Conservation (phyloP, 2,113 vertebrate species). For the Thoracochromis brauschi region DNA sequence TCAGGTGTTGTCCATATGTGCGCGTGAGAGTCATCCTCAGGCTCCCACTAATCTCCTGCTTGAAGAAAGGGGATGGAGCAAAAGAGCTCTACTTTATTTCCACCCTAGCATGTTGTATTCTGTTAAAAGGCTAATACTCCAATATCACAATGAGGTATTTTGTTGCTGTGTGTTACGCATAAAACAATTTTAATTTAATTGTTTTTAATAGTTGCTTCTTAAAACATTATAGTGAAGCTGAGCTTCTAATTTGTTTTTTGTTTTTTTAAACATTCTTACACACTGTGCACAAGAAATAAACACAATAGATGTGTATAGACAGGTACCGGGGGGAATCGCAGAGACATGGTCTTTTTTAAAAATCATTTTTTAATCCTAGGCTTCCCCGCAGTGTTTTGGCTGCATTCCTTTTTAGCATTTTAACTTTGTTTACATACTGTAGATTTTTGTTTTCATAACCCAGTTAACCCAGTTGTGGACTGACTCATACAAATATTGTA, state of each 20-base stretch:
- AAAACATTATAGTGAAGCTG: neutral
- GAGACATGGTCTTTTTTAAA: neutral
- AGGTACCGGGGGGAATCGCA: neutral
- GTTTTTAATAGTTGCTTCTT: neutral
- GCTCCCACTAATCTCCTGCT: constrained; percentile 7
- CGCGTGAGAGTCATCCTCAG: neutral
- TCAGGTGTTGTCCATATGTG: constrained; percentile 55
- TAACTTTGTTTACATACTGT: neutral
- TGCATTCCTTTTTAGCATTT: neutral
- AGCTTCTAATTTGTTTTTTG: neutral
- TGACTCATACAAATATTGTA: constrained; percentile 6
- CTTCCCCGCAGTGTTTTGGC: neutral
- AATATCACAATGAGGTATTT: neutral
- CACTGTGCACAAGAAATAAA: neutral
- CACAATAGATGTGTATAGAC: neutral
- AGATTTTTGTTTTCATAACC: constrained; percentile 22
- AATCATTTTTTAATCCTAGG: neutral
- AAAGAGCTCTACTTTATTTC: neutral
- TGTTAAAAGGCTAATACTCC: neutral
- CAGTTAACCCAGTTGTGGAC: neutral
- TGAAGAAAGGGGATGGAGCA: constrained; percentile 1
- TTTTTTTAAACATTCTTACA: neutral
- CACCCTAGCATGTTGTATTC: neutral
- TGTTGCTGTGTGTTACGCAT: neutral
- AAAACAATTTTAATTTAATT: neutral